A percentile compares a stretch with the other conserved stretches of the same genome.
Conservation (phyloP, 1,140 invertebrate genomes). For the Charaxes varanes region DNA sequence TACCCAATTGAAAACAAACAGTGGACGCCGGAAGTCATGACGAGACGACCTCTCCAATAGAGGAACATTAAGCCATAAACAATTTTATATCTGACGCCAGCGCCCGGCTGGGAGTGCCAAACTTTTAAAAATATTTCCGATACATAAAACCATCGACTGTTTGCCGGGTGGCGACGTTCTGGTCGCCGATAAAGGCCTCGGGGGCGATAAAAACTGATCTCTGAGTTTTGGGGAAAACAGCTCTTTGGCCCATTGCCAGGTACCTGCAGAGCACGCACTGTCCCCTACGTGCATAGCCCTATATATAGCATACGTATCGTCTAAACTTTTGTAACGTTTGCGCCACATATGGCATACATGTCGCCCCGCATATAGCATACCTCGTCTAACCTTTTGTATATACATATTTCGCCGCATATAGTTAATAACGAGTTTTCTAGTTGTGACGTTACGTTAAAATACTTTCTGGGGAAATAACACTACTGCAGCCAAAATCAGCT, state of each 20-base stretch:
- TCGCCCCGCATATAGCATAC: too few species aligned
- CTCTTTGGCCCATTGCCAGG: slow-evolving; percentile 66
- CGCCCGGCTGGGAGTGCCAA: slow-evolving; percentile 47
- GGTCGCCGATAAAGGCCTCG: slow-evolving; percentile 68
- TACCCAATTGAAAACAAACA: too few species aligned
- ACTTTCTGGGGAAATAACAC: too few species aligned
- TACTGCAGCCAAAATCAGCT: too few species aligned
- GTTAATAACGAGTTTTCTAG: too few species aligned
- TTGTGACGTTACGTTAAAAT: too few species aligned
- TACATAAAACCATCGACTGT: slow-evolving; percentile 69
- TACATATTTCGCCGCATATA: too few species aligned
- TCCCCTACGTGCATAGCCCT: slow-evolving; percentile 18
- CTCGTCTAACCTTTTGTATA: too few species aligned
- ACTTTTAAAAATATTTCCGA: slow-evolving; percentile 69
- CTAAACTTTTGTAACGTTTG: too few species aligned
- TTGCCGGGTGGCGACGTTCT: slow-evolving; percentile 59
- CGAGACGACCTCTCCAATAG: too few species aligned
- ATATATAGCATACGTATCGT: too few species aligned
- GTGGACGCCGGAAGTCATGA: too few species aligned
- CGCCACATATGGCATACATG: neutral
- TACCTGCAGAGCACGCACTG: slow-evolving; percentile 44
- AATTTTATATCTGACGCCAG: slow-evolving; percentile 32
- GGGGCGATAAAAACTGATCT: slow-evolving; percentile 74
- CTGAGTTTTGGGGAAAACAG: slow-evolving; percentile 69
- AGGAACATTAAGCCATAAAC: slow-evolving; percentile 32